These are phyloP conservation scores for Echinarachnius parma DNA, from an alignment of 53 echinoderm and acorn worm species.

Conservation along the genomic window DNA sequence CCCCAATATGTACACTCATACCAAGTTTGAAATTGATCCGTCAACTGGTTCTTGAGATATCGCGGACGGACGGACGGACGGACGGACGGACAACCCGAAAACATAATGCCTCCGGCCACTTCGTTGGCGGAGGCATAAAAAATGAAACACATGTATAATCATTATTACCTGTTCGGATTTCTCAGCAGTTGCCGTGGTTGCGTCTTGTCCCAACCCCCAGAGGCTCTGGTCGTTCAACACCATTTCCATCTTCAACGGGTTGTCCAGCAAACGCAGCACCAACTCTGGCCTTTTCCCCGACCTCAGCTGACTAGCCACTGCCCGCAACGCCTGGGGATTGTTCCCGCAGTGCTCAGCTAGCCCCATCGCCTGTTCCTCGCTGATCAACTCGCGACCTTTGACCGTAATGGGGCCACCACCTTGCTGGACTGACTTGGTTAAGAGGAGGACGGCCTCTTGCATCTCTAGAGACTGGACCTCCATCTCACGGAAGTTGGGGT, in stretches of 20 bases:
- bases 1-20: too few relatives aligned
- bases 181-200: conserved; percentile 7
- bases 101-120: too few relatives aligned
- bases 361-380: conserved; percentile 50
- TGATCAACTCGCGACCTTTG: conserved; percentile 28
- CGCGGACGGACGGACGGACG: too few relatives aligned
- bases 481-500: conserved; percentile 57
- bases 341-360: conserved; percentile 75
- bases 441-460: conserved; percentile 64
- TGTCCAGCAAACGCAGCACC: conserved; percentile 53
- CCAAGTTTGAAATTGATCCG: too few relatives aligned
- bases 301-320: conserved; percentile 78
- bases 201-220: conserved; percentile 30
- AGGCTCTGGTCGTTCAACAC: conserved; percentile 25
- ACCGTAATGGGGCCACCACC: too few relatives aligned
- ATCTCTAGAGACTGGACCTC: conserved; percentile 68
- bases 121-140: too few relatives aligned
- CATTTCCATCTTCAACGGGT: conserved; percentile 39
- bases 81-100: too few relatives aligned
- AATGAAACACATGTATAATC: too few relatives aligned
- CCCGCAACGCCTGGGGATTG: conserved; percentile 74
- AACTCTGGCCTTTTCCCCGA: conserved; percentile 50
- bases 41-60: too few relatives aligned
- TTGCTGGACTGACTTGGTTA: conserved; percentile 54
- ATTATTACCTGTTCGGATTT: conserved; percentile 20